Evolutionary conservation across 64 coral and sea anemone species (phyloP), one percentile per base, ranked within the genome.

Genomic region (Cladopsammia gracilis): DNA sequence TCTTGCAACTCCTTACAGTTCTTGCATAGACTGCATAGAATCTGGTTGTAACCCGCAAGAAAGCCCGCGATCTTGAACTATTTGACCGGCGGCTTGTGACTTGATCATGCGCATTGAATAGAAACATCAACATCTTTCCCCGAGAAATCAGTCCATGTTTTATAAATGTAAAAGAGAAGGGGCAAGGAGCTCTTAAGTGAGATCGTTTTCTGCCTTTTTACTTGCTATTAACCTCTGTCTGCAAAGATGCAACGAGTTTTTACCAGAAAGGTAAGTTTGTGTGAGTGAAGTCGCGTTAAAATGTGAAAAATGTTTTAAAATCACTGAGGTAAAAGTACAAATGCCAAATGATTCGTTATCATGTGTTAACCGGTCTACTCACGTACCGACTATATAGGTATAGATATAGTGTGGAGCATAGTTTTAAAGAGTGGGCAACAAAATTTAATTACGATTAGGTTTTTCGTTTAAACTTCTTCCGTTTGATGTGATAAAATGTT

Each of bases 161-260:
- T 34, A 34, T 34, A 34, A 65, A 12, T 15, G 23, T 11, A n/a
- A 16, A 45, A 13, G 15, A 22, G 7, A 6, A 10, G 10, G 24
- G 9, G 9, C 3, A 23, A 0, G 4, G 59, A n/a, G 44, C 22
- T 12, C 7, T 12, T 0, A 84, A 49, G 18, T 68, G 43, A n/a
- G 1, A 50, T 67, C 49, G 61, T 68, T 23, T 84, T 16, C 46
- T 83, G 58, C 80, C 44, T 82, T 79, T 64, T 48, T 34, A 10
- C 57, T 58, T 84, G 80, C 62, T 84, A 68, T 45, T 66, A 68
- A 16, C 34, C 62, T 84, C 80, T 44, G 80, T 84, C 80, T 58
- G 49, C 57, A 86, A 91, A 84, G 73, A 93, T 93, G 91, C 91
- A 93, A 85, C 70, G 91, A 48, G 73, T 87, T 22, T 87, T 93